Evolutionary conservation across 2,797 vertebrate species (phyloP).

Genomic region (Amblyopsis hoosieri): DNA sequence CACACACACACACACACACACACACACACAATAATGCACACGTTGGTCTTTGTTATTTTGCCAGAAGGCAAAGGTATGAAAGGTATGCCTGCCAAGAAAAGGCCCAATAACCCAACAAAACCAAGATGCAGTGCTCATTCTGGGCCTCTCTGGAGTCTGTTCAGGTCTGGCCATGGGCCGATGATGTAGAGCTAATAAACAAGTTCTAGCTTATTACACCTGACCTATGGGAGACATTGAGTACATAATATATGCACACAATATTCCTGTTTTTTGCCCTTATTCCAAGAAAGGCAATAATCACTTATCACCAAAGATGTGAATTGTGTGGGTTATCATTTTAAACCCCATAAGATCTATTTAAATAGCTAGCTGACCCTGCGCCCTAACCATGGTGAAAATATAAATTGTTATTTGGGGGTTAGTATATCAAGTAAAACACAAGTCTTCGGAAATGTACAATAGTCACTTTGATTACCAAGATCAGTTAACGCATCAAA

Average conservation of each 20-base stretch:
- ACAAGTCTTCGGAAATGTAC: neutral
- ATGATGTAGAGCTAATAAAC: conserved; percentile 71
- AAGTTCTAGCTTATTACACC: conserved; percentile 10
- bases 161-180: conserved; percentile 9
- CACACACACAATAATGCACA: conserved; percentile 8
- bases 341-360: too few species aligned
- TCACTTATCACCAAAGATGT: too few species aligned
- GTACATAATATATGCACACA: too few species aligned
- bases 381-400: too few species aligned
- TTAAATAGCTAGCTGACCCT: too few species aligned
- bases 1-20: conserved; percentile 2
- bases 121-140: conserved; percentile 50
- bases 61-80: too few species aligned
- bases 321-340: too few species aligned
- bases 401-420: too few species aligned
- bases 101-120: conserved; percentile 10
- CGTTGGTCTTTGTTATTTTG: conserved; percentile 15
- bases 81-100: conserved; percentile 8
- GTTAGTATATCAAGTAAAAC: neutral
- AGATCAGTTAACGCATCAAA: neutral
- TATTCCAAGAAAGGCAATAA: too few species aligned
- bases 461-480: neutral
- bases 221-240: neutral
- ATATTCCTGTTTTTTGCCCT: too few species aligned
- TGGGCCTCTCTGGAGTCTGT: conserved; percentile 21